Base-by-base conservation (phyloP, 1,140 invertebrate genomes). In the Laupala kohalensis region DNA sequence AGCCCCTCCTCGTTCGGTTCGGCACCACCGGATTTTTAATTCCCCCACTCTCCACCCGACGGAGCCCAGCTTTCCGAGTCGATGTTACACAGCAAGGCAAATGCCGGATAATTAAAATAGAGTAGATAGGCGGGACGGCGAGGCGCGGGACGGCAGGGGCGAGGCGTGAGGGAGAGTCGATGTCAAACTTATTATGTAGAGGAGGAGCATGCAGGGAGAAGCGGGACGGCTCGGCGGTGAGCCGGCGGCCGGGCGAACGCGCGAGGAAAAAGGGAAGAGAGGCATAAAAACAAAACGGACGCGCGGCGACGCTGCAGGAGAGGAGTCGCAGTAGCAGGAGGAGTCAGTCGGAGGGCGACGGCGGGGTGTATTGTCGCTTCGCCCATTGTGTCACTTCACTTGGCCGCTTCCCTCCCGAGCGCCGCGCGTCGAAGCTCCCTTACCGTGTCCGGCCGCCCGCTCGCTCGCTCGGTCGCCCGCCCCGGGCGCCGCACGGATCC, bases 21-120 rank as follows among this genome's bases (percentile, higher is more conserved):
- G 67, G 67, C 67, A 68, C 67, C 67, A 68, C 67, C 24, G 27
- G 67, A 68, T 68, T 68, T 68, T 68, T 68, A 68, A 68, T 68
- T 68, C 67, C 67, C 67, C 67, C 67, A 68, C 67, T 68, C 67
- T 28, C 67, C 67, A 29, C 25, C 24, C 26, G 67, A 25, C 37
- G 37, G 37, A 53, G 37, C 37, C 37, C 37, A 53, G 67, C 67
- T 68, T 68, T 68, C 67, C 26, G 64, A 66, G 67, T 68, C 67
- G 67, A 68, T 28, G 67, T 28, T 68, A 68, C 67, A 29, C 29
- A n/a, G 67, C 67, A 29, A 6, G 4, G 67, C 67, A 68, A 68
- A 68, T 29, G 67, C 67, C 67, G 67, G 67, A 68, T 68, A 68
- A 5, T 68, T 5, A 68, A 68, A 68, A 4, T 68, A 29, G 67